Percentiles rank a stretch among this genome's conserved stretches.
phyloP scores from a whole-genome alignment of 2,888 invertebrate species.

The Hirtodrosophila alboralis region DNA sequence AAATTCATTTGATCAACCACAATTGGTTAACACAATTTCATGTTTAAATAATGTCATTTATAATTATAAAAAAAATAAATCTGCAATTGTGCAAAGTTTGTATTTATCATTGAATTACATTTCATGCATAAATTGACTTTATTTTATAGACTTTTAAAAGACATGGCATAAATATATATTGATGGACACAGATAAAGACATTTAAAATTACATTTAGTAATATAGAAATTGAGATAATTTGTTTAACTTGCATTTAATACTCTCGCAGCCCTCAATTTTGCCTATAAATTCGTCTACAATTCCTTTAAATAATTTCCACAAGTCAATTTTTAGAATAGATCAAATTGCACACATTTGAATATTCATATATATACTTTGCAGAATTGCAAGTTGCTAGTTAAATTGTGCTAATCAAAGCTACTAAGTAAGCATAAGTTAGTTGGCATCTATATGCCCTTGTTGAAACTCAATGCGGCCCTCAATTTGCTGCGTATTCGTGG shows the following conservation, averaged over 20 bases:
- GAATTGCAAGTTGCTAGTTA: too few relatives aligned
- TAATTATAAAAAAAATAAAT: constrained; percentile 42
- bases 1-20: constrained; percentile 24
- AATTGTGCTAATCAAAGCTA: too few relatives aligned
- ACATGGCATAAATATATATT: constrained; percentile 39
- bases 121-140: constrained; percentile 58
- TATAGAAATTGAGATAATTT: constrained; percentile 7
- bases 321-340: too few relatives aligned
- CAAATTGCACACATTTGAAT: too few relatives aligned
- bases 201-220: constrained; percentile 23
- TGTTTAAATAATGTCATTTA: constrained; percentile 36
- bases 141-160: constrained; percentile 38
- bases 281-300: too few relatives aligned
- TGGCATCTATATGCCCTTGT: constrained; percentile 77
- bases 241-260: constrained; percentile 28
- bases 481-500: constrained; percentile 88
- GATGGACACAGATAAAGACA: constrained; percentile 41
- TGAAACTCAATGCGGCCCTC: constrained; percentile 85
- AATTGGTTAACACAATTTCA: constrained; percentile 5
- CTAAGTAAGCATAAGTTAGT: too few relatives aligned
- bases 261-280: constrained; percentile 60
- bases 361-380: too few relatives aligned
- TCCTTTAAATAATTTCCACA: too few relatives aligned
- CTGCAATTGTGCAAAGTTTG: constrained; percentile 1
- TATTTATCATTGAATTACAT: constrained; percentile 1